Base-by-base conservation (phyloP, 2,113 vertebrate genomes). In the Tyto alba region DNA sequence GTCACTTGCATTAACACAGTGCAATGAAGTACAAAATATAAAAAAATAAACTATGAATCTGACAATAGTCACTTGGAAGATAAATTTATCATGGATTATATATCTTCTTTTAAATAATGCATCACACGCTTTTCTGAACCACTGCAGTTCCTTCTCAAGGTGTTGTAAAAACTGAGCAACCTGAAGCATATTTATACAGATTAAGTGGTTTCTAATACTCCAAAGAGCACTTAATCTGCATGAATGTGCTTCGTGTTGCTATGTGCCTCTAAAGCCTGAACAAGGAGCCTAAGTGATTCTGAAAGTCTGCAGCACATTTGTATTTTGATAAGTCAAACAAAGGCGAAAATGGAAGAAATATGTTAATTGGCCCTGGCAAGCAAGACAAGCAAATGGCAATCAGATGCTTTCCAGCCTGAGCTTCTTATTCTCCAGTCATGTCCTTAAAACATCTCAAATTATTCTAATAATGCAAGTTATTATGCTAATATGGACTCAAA, bases 171-270 rank as follows among this genome's bases (percentile, higher is more conserved):
- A 71, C 89, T 85, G 88, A 97, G 94, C 90, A 96, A 97, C 88
- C 91, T 95, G 92, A 96, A 97, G 95, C 86, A 91, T 97, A 97
- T 97, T 97, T 97, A 95, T 97, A 96, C 91, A 97, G 73, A 88
- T 88, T 96, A 92, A 89, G 79, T 95, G 93, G 94, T 96, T 95
- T 88, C 92, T 93, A 91, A 95, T 95, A 97, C 88, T 95, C 97
- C 76, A 89, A 97, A 97, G 88, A 97, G 88, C 85, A 95, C 82
- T 97, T 97, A 95, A 94, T 96, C 93, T 96, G 56, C 73, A 85
- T 93, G 91, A 97, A 97, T 95, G 80, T 97, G 84, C 89, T 94
- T 85, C 41, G 16, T 90, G 84, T 83, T 93, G 89, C 91, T 94
- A 48, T 57, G 55, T 86, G 63, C 30, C 77, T 86, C 72, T 81